These are phyloP conservation scores for Gymnogyps californianus DNA, from an alignment of 2,113 vertebrate genomes.

Conservation along the genomic window DNA sequence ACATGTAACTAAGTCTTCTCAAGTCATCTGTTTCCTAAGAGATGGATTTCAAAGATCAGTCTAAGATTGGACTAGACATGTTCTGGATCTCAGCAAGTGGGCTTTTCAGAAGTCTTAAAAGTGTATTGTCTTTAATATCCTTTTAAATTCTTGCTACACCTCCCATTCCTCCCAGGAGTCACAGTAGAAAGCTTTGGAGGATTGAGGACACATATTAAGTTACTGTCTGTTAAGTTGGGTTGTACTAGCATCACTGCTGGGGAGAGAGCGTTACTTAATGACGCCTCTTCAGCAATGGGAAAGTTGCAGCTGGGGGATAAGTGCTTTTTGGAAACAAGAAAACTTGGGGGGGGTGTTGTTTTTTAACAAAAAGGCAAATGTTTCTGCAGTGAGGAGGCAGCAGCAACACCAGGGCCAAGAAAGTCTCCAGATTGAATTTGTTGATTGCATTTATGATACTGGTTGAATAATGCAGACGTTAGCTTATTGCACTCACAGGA, in stretches of 20 bases:
- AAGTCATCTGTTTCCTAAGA: not conserved
- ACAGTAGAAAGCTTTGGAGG: not conserved
- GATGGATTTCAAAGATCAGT: not conserved
- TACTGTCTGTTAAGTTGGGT: not conserved
- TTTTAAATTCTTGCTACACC: not conserved
- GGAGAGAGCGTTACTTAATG: not conserved
- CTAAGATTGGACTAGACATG: not conserved
- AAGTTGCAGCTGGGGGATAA: not conserved
- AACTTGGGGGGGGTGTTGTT: accelerated
- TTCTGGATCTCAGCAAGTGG: not conserved
- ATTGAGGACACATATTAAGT: not conserved
- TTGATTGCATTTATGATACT: not conserved
- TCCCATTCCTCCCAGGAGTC: not conserved
- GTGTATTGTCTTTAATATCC: not conserved
- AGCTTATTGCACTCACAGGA: not conserved
- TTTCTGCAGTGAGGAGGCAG: not conserved
- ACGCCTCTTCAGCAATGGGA: not conserved
- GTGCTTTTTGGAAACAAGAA: not conserved
- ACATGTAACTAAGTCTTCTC: not conserved
- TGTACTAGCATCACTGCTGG: not conserved
- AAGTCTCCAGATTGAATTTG: not conserved
- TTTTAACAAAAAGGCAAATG: not conserved
- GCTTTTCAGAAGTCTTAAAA: not conserved
- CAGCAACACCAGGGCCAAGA: not conserved
- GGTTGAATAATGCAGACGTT: not conserved